Evolutionary conservation across 2,888 invertebrate species (phyloP).

Genomic region (Artemia sinica): DNA sequence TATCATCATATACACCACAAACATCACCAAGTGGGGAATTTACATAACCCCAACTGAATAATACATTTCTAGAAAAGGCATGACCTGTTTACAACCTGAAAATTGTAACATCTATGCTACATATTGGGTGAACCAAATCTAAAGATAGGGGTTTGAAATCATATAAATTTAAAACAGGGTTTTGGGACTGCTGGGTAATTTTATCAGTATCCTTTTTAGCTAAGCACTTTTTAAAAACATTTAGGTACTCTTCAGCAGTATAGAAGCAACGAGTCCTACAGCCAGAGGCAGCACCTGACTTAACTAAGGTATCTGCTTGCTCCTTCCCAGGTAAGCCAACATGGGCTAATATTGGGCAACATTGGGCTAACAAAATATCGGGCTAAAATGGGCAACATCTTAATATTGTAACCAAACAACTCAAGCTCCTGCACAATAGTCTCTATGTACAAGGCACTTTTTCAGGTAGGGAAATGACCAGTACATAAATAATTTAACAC

Average conservation of each 20-base stretch:
- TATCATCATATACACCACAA: no score
- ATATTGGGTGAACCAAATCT: no score
- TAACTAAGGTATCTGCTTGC: neutral
- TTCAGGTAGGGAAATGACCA: neutral
- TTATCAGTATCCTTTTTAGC: neutral
- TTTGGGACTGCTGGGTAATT: neutral
- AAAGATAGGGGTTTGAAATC: neutral
- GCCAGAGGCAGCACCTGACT: neutral
- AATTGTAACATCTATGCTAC: no score
- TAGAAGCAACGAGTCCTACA: neutral
- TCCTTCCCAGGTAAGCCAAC: neutral
- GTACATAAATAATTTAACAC: neutral
- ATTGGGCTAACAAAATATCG: no score
- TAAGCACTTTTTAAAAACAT: neutral
- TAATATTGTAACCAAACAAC: neutral
- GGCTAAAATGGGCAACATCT: rapidly evolving
- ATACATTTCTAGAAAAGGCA: no score
- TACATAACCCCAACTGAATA: no score
- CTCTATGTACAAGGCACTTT: neutral
- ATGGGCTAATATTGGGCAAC: no score
- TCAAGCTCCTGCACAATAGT: neutral
- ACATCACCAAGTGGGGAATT: no score
- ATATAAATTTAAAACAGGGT: neutral
- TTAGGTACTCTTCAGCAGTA: neutral
- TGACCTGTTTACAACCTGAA: no score